Evolutionary conservation across 2,797 vertebrate species (phyloP).

Genomic region (Diplodus puntazzo): DNA sequence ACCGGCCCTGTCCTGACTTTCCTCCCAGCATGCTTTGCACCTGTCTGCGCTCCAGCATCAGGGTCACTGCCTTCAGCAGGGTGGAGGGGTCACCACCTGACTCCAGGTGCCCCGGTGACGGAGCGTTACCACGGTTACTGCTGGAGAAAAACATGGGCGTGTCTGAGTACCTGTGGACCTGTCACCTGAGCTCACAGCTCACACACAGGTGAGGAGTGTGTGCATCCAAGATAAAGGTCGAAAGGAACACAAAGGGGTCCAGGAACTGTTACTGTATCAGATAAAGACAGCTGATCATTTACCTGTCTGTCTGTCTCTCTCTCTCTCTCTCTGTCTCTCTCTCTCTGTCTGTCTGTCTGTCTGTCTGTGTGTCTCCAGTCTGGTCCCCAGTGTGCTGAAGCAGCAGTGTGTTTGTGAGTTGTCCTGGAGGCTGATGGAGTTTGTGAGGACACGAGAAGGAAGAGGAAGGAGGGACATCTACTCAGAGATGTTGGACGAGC

Average conservation of each 20-base stretch:
- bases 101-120: constrained; percentile 58
- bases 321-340: too few relatives aligned
- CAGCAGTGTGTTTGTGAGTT: constrained; percentile 74
- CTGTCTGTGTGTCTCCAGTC: constrained; percentile 72
- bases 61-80: constrained; percentile 87
- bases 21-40: constrained; percentile 85
- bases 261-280: background rate
- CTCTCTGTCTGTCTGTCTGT: too few relatives aligned
- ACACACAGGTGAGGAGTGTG: constrained; percentile 71
- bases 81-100: constrained; percentile 55
- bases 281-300: too few relatives aligned
- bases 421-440: constrained; percentile 73
- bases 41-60: constrained; percentile 87
- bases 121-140: constrained; percentile 81
- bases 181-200: constrained; percentile 80
- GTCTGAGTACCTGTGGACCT: constrained; percentile 90
- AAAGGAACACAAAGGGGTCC: background rate
- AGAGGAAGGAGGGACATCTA: constrained; percentile 85
- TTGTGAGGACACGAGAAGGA: constrained; percentile 47
- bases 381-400: constrained; percentile 83
- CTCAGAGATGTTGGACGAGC: constrained; percentile 89
- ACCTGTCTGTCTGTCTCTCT: background rate
- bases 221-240: background rate
- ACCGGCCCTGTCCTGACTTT: constrained; percentile 81
- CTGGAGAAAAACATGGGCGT: constrained; percentile 85